Percentiles rank a stretch among this genome's conserved stretches.
Evolutionary conservation across 1,140 invertebrate species (phyloP).

Genomic region (Drosophila seguyi): DNA sequence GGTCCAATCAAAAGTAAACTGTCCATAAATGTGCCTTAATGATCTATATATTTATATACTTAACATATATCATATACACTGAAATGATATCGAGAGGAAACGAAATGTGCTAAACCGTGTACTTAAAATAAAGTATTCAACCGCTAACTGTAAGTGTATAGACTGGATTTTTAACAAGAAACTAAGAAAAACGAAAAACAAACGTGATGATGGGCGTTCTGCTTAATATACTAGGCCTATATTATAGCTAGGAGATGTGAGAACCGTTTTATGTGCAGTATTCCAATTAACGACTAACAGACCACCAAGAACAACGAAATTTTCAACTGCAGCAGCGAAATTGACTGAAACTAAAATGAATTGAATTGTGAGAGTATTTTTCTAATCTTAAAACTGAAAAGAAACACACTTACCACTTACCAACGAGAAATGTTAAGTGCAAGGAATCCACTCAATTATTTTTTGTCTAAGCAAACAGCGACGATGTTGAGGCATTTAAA

Average conservation of each 20-base stretch:
- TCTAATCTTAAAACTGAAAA: conserved; percentile 5
- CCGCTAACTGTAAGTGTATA: conserved; percentile 72
- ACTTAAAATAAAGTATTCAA: conserved; percentile 75
- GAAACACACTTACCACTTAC: conserved; percentile 27
- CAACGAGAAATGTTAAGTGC: conserved; percentile 50
- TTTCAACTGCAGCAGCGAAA: conserved; percentile 39
- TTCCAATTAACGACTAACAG: conserved; percentile 56
- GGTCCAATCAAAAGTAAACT: conserved; percentile 79
- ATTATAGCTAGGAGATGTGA: conserved; percentile 73
- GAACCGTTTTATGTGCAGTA: conserved; percentile 58
- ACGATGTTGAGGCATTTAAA: conserved; percentile 58
- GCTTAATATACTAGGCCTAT: conserved; percentile 75
- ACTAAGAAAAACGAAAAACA: conserved; percentile 17
- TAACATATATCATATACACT: conserved; percentile 60
- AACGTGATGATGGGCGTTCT: conserved; percentile 67
- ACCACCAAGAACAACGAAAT: conserved; percentile 65
- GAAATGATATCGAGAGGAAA: conserved; percentile 44
- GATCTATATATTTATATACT: conserved; percentile 66
- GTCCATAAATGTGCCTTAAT: conserved; percentile 82
- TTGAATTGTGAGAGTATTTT: conserved; percentile 39
- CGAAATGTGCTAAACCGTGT: conserved; percentile 67
- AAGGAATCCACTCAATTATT: conserved; percentile 47
- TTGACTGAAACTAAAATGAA: conserved; percentile 52
- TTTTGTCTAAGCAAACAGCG: conserved; percentile 44
- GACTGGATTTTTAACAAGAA: conserved; percentile 71